phyloP scores from a whole-genome alignment of 1,140 invertebrate genomes.

The Sitobion miscanthi region DNA sequence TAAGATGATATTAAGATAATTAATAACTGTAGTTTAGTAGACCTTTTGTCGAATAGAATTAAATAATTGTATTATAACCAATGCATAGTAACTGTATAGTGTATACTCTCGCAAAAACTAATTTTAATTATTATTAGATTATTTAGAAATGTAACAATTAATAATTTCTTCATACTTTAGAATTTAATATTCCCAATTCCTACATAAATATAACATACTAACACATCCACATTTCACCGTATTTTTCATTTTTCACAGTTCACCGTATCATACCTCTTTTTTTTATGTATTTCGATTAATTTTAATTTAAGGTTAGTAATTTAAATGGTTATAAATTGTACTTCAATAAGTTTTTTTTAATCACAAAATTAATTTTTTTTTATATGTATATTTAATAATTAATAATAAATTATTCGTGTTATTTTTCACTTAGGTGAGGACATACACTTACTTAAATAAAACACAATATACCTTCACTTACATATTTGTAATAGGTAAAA shows the following conservation, averaged over 20 bases:
- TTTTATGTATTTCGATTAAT: background rate
- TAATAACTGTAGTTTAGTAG: background rate
- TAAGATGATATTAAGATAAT: background rate
- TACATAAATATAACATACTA: too few species aligned
- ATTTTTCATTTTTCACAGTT: background rate
- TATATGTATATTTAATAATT: background rate
- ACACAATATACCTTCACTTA: background rate
- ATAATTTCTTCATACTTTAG: background rate
- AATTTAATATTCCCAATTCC: background rate
- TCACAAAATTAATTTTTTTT: background rate
- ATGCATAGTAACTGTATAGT: background rate
- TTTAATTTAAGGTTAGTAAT: background rate
- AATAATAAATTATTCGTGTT: background rate
- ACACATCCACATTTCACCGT: background rate
- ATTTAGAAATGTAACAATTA: background rate
- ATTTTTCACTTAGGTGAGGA: background rate
- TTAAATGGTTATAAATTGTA: background rate
- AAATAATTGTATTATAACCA: background rate
- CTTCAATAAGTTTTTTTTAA: background rate
- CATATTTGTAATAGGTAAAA: conserved; percentile 34
- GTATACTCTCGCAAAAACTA: background rate
- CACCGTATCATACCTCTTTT: too few species aligned
- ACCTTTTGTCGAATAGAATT: background rate
- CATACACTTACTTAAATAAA: background rate
- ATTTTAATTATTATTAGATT: background rate